Conservation (phyloP, 1,140 invertebrate genomes). For the Cydia strobilella region DNA sequence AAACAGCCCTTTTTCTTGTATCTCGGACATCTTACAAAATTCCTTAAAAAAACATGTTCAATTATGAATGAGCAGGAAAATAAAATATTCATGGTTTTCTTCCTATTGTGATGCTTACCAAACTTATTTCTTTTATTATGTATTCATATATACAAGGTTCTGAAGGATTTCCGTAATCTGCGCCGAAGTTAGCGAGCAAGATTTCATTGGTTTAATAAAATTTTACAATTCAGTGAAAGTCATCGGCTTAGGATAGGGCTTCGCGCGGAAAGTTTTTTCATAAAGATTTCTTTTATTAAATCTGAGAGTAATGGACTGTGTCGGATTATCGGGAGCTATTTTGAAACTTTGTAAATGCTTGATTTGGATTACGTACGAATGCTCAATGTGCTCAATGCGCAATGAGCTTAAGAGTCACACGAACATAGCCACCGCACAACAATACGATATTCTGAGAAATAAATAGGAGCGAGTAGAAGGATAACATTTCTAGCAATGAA, state of each 20-base stretch:
- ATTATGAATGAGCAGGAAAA: no score
- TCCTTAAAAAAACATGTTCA: no score
- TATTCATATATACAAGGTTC: background rate
- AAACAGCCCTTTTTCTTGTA: no score
- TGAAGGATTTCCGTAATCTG: background rate
- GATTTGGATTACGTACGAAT: background rate
- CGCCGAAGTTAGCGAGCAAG: background rate
- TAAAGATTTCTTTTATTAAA: constrained; percentile 8
- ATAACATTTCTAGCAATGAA: no score
- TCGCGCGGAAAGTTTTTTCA: background rate
- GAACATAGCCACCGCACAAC: no score
- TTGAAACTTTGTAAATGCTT: background rate
- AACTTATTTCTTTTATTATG: background rate
- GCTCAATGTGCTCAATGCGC: no score
- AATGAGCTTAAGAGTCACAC: no score
- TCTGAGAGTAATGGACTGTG: background rate
- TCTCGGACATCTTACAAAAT: no score
- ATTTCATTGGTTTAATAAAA: constrained; percentile 8
- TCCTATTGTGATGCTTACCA: no score
- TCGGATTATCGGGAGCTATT: background rate
- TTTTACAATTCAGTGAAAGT: constrained; percentile 9
- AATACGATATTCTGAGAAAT: no score
- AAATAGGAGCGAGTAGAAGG: no score
- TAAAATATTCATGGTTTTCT: no score
- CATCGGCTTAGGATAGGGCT: background rate